Base-by-base conservation (phyloP, 2,797 vertebrate genomes). In the Xerus rutilus region DNA sequence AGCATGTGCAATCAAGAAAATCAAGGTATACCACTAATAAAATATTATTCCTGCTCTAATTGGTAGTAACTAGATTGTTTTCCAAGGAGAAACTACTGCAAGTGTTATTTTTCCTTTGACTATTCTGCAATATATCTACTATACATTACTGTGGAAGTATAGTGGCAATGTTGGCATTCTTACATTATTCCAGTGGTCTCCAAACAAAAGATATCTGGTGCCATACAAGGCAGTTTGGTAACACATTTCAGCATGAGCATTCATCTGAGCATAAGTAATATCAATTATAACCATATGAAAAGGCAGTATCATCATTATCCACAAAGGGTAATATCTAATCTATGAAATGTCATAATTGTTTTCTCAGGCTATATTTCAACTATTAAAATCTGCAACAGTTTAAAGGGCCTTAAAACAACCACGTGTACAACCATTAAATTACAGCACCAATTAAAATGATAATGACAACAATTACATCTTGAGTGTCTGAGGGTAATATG, bases 381-480 rank as follows among this genome's bases (percentile, higher is more conserved):
- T 87, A 92, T 43, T 92, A 47, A 96, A 95, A 92, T 93, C 39
- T 18, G 39, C 30, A 85, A 92, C 35, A 97, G 57, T 64, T 65
- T 89, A 85, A 94, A 97, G 96, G 76, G 84, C 59, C 52, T 85
- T 94, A 78, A 30, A 85, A 92, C 54, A 93, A 87, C 62, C 67
- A 94, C 18, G 45, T 49, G 47, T 81, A 91, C 82, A 95, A 49
- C 77, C 78, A 96, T 86, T 91, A 96, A 94, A 95, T 89, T 82
- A 72, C 23, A 88, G 76, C 39, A 64, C 76, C 0, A 7, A 95
- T 94, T 93, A 96, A 97, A 96, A 96, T 8, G 30, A 88, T 93
- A 97, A 95, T 91, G 93, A 94, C 89, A 94, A 95, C 92, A 94
- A 96, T 96, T 96, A 95, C 7, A 92, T 84, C 18, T 96, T 93